Conservation (phyloP, 2,797 vertebrate genomes). For the Cetoscarus ocellatus region DNA sequence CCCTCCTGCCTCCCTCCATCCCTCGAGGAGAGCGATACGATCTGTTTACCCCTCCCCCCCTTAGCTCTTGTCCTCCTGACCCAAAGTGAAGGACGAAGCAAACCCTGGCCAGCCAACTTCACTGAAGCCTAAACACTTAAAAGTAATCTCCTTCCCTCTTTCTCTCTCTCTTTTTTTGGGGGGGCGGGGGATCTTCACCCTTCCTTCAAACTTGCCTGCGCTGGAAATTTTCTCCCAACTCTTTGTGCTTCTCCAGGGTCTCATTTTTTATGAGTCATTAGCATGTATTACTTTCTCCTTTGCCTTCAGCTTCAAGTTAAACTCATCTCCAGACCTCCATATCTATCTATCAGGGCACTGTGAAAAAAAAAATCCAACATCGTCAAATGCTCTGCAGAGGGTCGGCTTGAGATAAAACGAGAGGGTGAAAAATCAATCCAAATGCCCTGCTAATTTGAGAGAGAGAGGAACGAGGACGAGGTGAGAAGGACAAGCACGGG, state of each 20-base stretch:
- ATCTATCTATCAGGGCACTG: constrained; percentile 57
- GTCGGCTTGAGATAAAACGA: constrained; percentile 56
- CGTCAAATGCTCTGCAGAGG: constrained; percentile 44
- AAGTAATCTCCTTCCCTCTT: constrained; percentile 23
- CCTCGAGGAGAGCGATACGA: constrained; percentile 65
- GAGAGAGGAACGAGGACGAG: constrained; percentile 35
- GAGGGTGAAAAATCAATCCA: constrained; percentile 59
- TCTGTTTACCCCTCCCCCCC: constrained; percentile 47
- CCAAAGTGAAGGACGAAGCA: constrained; percentile 66
- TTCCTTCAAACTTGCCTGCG: constrained; percentile 45
- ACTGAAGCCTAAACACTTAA: constrained; percentile 42
- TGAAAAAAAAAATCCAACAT: constrained; percentile 49
- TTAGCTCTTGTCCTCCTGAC: constrained; percentile 60
- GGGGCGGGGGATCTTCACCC: constrained; percentile 37
- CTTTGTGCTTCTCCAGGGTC: constrained; percentile 63
- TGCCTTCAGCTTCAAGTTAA: constrained; percentile 62
- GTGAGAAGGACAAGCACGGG: constrained; percentile 28
- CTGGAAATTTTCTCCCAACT: constrained; percentile 57
- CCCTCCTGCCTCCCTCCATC: constrained; percentile 53
- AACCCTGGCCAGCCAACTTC: constrained; percentile 52
- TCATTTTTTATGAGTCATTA: constrained; percentile 73
- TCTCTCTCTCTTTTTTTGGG: constrained; percentile 3
- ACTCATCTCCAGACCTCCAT: constrained; percentile 57
- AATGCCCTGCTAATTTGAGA: constrained; percentile 52
- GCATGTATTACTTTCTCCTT: constrained; percentile 72